Base-by-base conservation (phyloP, 92 coral and sea anemone species). In the Palythoa grandis region DNA sequence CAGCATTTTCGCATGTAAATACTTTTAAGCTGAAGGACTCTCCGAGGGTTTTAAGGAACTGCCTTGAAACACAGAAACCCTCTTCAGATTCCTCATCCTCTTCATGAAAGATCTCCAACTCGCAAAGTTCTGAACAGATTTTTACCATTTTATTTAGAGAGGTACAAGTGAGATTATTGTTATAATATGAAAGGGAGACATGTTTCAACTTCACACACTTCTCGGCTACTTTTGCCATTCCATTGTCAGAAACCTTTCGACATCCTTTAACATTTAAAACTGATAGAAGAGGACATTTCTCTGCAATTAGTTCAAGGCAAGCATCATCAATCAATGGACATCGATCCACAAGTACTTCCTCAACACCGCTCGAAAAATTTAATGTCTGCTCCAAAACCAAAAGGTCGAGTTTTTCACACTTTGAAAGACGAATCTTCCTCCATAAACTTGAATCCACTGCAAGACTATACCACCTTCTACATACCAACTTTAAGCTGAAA, bases 371-470 rank as follows among this genome's bases (percentile, higher is more conserved):
- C 73, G 93, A 74, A 87, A 91, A 90, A 3, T 84, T 86, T 60
- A 94, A 74, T 2, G 90, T 66, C 54, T 83, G 88, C 38, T 75
- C 58, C 50, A 94, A 66, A 63, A 82, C 92, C 13, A 70, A 82
- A 16, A 47, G 47, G 83, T 85, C 80, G 7, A 94, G 84, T 22
- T 77, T 80, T 57, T 90, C 89, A 86, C 88, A 87, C 79, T 82
- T 88, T 56, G 95, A 93, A 57, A 94, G 89, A 53, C 69, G 3
- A 25, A 94, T 63, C 22, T 69, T 76, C 39, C 89, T 72, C 98
- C 98, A 94, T 25, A 94, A 93, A 70, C 91, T 92, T 6, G 92
- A 40, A 54, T 94, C 98, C n/a, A 82, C 70, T 7, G 91, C 84
- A 39, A 94, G 83, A 57, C 76, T 84, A 19, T 76, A 83, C 98